Base-by-base conservation (phyloP, 2,888 invertebrate species). In the Hemaris fuciformis region DNA sequence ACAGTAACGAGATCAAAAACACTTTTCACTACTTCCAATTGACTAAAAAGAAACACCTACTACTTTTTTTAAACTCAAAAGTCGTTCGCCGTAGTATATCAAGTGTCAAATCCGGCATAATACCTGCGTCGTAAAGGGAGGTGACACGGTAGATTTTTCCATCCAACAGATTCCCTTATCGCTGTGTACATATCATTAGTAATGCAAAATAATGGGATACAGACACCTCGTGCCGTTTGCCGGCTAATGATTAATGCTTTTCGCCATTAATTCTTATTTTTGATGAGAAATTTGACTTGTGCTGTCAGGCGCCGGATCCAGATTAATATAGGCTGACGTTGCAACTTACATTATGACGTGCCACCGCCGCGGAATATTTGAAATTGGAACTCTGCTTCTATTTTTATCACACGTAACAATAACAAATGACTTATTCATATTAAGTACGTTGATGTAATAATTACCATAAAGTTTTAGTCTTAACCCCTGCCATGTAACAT, bases 171-270 rank as follows among this genome's bases (percentile, higher is more conserved):
- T 68, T 83, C 86, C 85, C 88, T 90, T 89, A 91, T 89, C 90
- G 83, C 72, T 81, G 83, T 86, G 84, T 88, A 88, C 89, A 91
- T 92, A 91, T 91, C 91, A 92, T 92, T 92, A 91, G 92, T 92
- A 92, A 91, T 89, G 91, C 91, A 89, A 92, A 92, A 92, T 92
- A 92, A 92, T 92, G 91, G 89, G 91, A 89, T 88, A 88, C 90
- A 79, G 89, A 92, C 90, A 92, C 92, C 91, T 91, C 91, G 88
- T 89, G 91, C 91, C 87, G 89, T 91, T 91, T 92, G 91, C 88
- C 76, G 82, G 89, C 85, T 83, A 84, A 89, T 92, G 91, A 92
- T 92, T 92, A 91, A 92, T 92, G 91, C 85, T 83, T 85, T 83
- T 88, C 87, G 79, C 85, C 91, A 91, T 92, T 91, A 92, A 92